phyloP scores from a whole-genome alignment of 2,888 invertebrate species.

The Drosophila aldrichi region DNA sequence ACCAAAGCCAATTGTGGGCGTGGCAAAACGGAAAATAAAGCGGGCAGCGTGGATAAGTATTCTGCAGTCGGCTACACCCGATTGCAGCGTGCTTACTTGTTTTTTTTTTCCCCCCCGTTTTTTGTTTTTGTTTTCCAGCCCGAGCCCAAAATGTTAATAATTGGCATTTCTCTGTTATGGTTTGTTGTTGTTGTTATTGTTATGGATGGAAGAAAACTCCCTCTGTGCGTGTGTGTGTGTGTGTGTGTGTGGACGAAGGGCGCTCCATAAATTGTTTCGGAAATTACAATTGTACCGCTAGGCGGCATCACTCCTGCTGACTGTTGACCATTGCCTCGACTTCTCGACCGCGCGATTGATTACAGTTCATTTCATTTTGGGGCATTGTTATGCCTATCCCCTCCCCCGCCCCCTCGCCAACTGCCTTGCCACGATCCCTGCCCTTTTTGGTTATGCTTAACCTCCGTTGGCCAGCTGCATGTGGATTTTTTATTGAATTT shows the following conservation, averaged over 20 bases:
- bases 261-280: constrained; percentile 67
- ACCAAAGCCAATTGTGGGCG: too few species aligned
- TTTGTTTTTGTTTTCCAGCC: constrained; percentile 7
- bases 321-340: constrained; percentile 41
- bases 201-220: not conserved
- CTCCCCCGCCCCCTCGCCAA: not conserved
- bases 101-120: constrained; percentile 4
- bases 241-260: not conserved
- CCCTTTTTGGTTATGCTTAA: not conserved
- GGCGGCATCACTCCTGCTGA: constrained; percentile 14
- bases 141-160: constrained; percentile 66
- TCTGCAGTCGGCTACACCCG: too few species aligned
- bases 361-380: constrained; percentile 76
- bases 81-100: not conserved
- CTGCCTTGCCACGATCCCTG: not conserved
- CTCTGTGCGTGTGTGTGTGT: not conserved
- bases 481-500: constrained; percentile 24
- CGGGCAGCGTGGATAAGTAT: too few species aligned
- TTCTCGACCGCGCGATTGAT: constrained; percentile 62
- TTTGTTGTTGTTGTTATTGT: constrained; percentile 3
- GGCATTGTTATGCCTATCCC: constrained; percentile 34
- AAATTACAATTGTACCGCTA: constrained; percentile 59
- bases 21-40: too few species aligned
- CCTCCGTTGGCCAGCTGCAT: constrained; percentile 10
- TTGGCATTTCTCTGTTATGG: constrained; percentile 59